Base-by-base conservation (phyloP, 2,797 vertebrate species). In the Florisuga fusca region DNA sequence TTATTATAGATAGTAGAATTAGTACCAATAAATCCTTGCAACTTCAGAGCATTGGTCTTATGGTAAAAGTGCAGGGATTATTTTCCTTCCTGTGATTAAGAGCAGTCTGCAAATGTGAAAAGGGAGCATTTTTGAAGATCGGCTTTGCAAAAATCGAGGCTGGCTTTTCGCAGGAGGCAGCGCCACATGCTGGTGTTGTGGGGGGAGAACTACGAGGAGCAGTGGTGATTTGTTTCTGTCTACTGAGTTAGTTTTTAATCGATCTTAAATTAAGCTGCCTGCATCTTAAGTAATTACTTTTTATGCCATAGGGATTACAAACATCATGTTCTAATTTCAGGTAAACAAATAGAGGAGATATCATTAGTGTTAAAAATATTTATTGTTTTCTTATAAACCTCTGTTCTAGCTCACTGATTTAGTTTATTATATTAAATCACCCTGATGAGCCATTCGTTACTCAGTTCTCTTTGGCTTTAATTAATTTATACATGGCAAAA, bases 141-240 rank as follows among this genome's bases (percentile, higher is more conserved):
- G 9, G 75, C 57, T 45, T 62, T 38, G 19, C 2, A 12, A 38
- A 92, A 57, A 6, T 26, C 9, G 19, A 48, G 59, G 34, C 36
- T 89, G 26, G 4, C 73, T 94, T 97, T 96, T 82, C 18, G 15
- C 46, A 93, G 97, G 94, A 96, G 84, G 97, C 96, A 98, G 96
- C 93, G 97, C 97, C 98, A 97, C 98, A 81, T 43, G 66, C 93
- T 97, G 98, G 97, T 53, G 55, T 64, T 53, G 10, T 2, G 6
- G 8, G 46, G 84, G 17, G 23, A 85, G 78, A 77, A n/a, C 62
- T 10, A 3, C 78, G 9, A 29, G 38, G 21, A 38, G 2, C 12
- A 54, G 57, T 57, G 18, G 41, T n/a, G 14, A 9, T 59, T 57
- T 53, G 5, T 34, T 73, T 69, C 16, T 31, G 15, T 21, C 36